These are phyloP conservation scores for Amniataba percoides DNA, from an alignment of 2,797 vertebrate species.

Conservation along the genomic window DNA sequence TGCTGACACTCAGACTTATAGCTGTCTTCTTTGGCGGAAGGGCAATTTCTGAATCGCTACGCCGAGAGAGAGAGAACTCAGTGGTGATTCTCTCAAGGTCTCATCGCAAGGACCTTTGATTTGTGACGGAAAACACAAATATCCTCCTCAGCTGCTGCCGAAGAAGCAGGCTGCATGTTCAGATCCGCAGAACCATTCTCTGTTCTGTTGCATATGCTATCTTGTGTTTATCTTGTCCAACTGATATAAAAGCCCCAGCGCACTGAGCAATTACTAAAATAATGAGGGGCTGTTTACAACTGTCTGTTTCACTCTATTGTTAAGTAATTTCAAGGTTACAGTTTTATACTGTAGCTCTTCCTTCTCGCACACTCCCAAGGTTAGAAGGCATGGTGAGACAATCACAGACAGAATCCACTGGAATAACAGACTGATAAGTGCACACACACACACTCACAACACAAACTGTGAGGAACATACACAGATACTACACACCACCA, in stretches of 20 bases:
- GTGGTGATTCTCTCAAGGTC: conserved; percentile 13
- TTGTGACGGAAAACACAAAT: conserved; percentile 33
- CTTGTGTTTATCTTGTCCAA: conserved; percentile 56
- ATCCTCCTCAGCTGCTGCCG: conserved; percentile 6
- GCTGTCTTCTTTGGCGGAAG: neutral
- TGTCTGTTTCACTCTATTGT: conserved; percentile 49
- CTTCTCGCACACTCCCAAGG: conserved; percentile 39
- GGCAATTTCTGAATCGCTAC: conserved; percentile 2
- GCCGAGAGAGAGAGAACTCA: neutral
- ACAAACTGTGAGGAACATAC: neutral
- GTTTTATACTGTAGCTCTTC: conserved; percentile 18
- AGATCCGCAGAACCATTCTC: conserved; percentile 33
- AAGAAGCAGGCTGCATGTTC: conserved; percentile 37
- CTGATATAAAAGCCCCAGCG: conserved; percentile 50
- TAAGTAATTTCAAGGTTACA: conserved; percentile 56
- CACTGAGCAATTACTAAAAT: conserved; percentile 56
- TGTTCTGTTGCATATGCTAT: conserved; percentile 45
- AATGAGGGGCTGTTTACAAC: conserved; percentile 62
- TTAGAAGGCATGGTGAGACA: conserved; percentile 38
- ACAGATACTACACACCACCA: conserved; percentile 11
- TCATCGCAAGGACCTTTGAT: conserved; percentile 19
- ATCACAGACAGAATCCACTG: conserved; percentile 20
- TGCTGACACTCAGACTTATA: conserved; percentile 1
- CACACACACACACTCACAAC: neutral
- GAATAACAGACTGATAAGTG: conserved; percentile 19